Evolutionary conservation across 2,113 vertebrate species (phyloP).

Genomic region (Ornithorhynchus anatinus): DNA sequence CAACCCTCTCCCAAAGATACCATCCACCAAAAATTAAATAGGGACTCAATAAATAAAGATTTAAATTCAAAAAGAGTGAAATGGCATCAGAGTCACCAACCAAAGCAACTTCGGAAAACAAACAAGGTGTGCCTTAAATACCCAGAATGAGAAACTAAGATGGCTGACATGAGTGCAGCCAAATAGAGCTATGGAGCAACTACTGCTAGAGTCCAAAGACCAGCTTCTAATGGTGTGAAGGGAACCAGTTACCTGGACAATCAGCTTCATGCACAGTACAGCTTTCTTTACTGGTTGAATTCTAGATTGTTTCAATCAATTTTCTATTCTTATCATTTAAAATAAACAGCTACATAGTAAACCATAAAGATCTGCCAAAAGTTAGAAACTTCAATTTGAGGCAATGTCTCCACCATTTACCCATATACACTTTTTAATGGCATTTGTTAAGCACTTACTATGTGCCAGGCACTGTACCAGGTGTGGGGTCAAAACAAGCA

Average conservation of each 20-base stretch:
- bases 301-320: neutral
- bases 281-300: neutral
- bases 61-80: too few relatives aligned
- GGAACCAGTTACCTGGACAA: neutral
- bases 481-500: too few relatives aligned
- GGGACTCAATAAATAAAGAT: too few relatives aligned
- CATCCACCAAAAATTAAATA: too few relatives aligned
- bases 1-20: too few relatives aligned
- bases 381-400: neutral
- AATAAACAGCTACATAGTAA: slow-evolving; percentile 1
- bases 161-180: neutral
- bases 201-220: neutral
- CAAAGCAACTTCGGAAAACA: neutral
- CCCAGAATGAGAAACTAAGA: slow-evolving; percentile 1
- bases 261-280: neutral
- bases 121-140: neutral
- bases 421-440: slow-evolving; percentile 17
- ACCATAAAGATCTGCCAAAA: neutral
- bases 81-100: neutral
- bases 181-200: neutral
- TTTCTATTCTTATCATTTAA: neutral
- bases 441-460: too few relatives aligned
- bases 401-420: neutral
- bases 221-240: neutral
- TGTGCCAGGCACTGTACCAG: too few relatives aligned